Evolutionary conservation across 2,797 vertebrate species (phyloP).

Genomic region (Hapalemur alaotrensis): DNA sequence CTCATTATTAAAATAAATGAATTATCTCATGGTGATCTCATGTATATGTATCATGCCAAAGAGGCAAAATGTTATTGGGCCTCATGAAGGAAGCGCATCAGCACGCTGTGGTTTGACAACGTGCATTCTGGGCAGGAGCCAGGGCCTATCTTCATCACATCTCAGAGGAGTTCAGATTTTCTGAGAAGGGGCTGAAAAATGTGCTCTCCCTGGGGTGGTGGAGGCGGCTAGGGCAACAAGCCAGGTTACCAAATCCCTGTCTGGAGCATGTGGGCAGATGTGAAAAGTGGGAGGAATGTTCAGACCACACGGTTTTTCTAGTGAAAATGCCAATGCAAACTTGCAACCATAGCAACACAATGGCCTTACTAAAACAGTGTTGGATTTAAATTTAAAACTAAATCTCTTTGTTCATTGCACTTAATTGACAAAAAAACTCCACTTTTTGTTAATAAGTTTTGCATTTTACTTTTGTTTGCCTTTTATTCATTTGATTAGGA

Average conservation of each 20-base stretch:
- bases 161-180: slow-evolving; percentile 40
- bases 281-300: slow-evolving; percentile 57
- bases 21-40: slow-evolving; percentile 53
- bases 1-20: slow-evolving; percentile 54
- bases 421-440: neutral
- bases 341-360: slow-evolving; percentile 64
- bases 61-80: neutral
- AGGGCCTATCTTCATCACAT: neutral
- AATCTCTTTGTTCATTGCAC: neutral
- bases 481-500: neutral
- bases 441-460: slow-evolving; percentile 23
- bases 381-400: neutral
- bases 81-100: neutral
- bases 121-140: neutral
- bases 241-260: slow-evolving; percentile 14
- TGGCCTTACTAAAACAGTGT: slow-evolving; percentile 17
- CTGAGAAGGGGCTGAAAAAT: slow-evolving; percentile 42
- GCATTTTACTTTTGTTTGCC: neutral
- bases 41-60: neutral
- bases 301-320: slow-evolving; percentile 24
- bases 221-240: slow-evolving; percentile 15
- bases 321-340: slow-evolving; percentile 52
- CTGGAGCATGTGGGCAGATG: slow-evolving; percentile 51
- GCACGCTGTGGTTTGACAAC: neutral
- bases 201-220: neutral